Evolutionary conservation across 2,797 vertebrate species (phyloP).

Genomic region (Eulemur mongoz): DNA sequence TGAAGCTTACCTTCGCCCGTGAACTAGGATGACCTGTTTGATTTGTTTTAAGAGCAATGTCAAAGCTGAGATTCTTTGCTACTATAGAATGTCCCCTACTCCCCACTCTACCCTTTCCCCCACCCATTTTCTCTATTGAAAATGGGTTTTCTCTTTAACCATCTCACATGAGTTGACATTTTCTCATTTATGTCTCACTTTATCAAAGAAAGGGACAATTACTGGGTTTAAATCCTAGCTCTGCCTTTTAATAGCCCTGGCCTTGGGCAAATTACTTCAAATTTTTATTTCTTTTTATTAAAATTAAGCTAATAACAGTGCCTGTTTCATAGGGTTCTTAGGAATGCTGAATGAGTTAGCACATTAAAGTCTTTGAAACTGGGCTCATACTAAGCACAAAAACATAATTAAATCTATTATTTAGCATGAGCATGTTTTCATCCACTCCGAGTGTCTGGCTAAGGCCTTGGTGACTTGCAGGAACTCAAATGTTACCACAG

Average conservation of each 20-base stretch:
- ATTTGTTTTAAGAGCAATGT: background rate
- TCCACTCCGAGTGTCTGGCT: background rate
- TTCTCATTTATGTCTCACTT: conserved; percentile 3
- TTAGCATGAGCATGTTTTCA: background rate
- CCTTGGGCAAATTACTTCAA: background rate
- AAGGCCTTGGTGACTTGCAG: background rate
- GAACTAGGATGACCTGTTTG: background rate
- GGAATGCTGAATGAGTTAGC: background rate
- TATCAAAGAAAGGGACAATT: background rate
- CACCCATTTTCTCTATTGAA: background rate
- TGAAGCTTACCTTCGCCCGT: background rate
- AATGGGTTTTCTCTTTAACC: background rate
- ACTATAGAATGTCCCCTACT: background rate
- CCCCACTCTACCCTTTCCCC: background rate
- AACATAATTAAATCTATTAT: background rate
- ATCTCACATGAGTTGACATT: background rate
- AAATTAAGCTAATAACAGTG: conserved; percentile 17
- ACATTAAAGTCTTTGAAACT: background rate
- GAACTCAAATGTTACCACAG: background rate
- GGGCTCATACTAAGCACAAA: background rate
- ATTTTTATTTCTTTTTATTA: conserved; percentile 53
- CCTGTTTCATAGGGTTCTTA: background rate
- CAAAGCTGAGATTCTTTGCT: background rate
- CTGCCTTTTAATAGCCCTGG: background rate
- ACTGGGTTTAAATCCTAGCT: conserved; percentile 7